A percentile compares a stretch with the other conserved stretches of the same genome.
Evolutionary conservation across 2,797 vertebrate genomes (phyloP).

Genomic region (Todus mexicanus): DNA sequence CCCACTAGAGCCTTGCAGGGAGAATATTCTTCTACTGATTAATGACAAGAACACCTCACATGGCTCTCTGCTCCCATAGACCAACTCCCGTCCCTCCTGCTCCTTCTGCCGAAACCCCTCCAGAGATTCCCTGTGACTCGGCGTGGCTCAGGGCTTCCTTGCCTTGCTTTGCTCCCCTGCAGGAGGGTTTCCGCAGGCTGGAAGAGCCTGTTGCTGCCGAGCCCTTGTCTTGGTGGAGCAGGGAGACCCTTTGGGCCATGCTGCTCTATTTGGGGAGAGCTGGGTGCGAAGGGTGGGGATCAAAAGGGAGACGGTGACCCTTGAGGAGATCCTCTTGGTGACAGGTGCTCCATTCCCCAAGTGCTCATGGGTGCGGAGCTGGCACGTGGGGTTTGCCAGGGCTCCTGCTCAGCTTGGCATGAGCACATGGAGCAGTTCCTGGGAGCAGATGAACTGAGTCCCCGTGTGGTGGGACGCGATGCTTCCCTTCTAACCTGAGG

Average conservation of each 20-base stretch:
- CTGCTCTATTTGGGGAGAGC: background rate
- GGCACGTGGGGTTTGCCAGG: background rate
- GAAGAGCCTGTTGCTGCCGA: background rate
- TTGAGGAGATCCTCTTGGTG: background rate
- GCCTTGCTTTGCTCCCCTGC: fast-evolving
- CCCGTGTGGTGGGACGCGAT: fast-evolving
- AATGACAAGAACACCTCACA: background rate
- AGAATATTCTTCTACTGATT: background rate
- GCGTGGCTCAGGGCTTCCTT: background rate
- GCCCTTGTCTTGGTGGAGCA: background rate
- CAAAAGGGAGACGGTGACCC: background rate
- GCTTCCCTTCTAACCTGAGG: background rate
- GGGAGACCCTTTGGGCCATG: background rate
- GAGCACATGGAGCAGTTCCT: background rate
- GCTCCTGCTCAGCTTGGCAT: background rate
- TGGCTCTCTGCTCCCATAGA: fast-evolving
- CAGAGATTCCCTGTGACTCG: background rate
- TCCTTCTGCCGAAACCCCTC: background rate
- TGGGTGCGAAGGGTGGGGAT: background rate
- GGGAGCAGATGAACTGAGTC: background rate
- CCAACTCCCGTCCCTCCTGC: no score
- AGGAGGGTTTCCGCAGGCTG: background rate
- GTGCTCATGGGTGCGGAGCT: background rate
- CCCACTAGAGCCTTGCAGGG: background rate
- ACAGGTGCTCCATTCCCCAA: background rate